Evolutionary conservation across 2,888 invertebrate genomes (phyloP), one percentile per base, ranked within the genome.

Genomic region (Cerastoderma edule): DNA sequence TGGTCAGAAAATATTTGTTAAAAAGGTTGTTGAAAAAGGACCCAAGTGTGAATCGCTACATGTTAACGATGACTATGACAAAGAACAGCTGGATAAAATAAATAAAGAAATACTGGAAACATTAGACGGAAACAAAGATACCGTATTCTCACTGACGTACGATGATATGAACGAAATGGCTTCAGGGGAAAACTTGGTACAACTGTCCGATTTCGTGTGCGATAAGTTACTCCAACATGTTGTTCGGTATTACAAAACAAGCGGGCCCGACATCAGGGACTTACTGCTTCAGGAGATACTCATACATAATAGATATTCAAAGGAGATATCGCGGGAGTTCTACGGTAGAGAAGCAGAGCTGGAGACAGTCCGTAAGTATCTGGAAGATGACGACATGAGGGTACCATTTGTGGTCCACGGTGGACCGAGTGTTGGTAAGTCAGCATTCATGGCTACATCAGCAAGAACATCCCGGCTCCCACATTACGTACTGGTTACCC

Each of bases 351-450:
- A 77, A 39, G 46, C 67, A 6, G 77, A 77, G 35, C 35, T 73
- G 19, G 48, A 50, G 22, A 33, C 27, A 6, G 53, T 77, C 0
- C 30, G 46, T 6, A 39, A 60, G 5, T 77, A 77, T 56, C 33
- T 77, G 2, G 22, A 48, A 27, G 46, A 32, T 44, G 64, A 71
- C 32, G 24, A 27, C 30, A 60, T 32, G 16, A 48, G 44, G 6
- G 35, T 75, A 10, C 89, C 89, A 13, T 44, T 89, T 6, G 75
- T 89, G 28, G n/a, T 90, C 0, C 75, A 82, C 75, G 90, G 90
- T 0, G 50, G 63, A 22, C 87, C 89, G 1, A 89, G 90, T 24
- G 79, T 84, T 35, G 90, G 90, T 1, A 90, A 90, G 72, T 87
- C 90, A 4, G 80, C 89, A 0, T 30, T 90, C 24, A 88, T 90